Evolutionary conservation across 2,888 invertebrate genomes (phyloP).

Genomic region (Auanema sp.): DNA sequence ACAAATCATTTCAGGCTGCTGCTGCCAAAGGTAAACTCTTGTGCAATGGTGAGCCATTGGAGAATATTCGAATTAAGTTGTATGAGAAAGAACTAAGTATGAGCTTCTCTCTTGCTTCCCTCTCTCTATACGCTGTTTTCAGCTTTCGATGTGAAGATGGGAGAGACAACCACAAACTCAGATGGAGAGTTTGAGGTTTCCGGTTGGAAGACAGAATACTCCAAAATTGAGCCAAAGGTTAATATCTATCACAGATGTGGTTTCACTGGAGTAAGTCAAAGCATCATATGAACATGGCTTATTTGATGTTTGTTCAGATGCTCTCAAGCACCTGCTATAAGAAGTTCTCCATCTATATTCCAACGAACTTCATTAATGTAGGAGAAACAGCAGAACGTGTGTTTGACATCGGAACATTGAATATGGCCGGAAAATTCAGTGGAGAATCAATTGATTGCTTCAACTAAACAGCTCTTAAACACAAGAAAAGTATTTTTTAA

Average conservation of each 20-base stretch:
- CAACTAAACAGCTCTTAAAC: slow-evolving; percentile 30
- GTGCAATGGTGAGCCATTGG: slow-evolving; percentile 53
- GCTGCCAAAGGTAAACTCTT: slow-evolving; percentile 50
- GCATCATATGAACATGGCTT: not conserved
- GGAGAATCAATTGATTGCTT: slow-evolving; percentile 55
- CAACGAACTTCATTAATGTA: slow-evolving; percentile 51
- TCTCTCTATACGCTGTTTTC: slow-evolving; percentile 19
- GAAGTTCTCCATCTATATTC: slow-evolving; percentile 53
- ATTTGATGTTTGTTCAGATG: slow-evolving; percentile 13
- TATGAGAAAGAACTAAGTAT: slow-evolving; percentile 51
- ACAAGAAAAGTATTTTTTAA: too few relatives aligned
- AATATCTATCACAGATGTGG: slow-evolving; percentile 39
- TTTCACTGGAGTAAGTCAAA: slow-evolving; percentile 27
- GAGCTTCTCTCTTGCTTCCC: slow-evolving; percentile 3
- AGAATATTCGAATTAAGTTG: slow-evolving; percentile 54
- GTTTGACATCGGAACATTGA: slow-evolving; percentile 55
- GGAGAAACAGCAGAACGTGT: slow-evolving; percentile 48
- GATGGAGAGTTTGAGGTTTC: slow-evolving; percentile 48
- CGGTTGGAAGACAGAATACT: slow-evolving; percentile 40
- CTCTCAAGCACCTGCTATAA: slow-evolving; percentile 38
- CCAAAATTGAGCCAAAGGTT: slow-evolving; percentile 39
- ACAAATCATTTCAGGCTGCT: slow-evolving; percentile 33
- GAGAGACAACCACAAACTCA: slow-evolving; percentile 50
- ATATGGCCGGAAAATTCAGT: slow-evolving; percentile 51
- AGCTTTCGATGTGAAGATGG: slow-evolving; percentile 56